These are phyloP conservation scores for Setophaga coronata DNA, from an alignment of 2,113 vertebrate genomes.

Conservation along the genomic window DNA sequence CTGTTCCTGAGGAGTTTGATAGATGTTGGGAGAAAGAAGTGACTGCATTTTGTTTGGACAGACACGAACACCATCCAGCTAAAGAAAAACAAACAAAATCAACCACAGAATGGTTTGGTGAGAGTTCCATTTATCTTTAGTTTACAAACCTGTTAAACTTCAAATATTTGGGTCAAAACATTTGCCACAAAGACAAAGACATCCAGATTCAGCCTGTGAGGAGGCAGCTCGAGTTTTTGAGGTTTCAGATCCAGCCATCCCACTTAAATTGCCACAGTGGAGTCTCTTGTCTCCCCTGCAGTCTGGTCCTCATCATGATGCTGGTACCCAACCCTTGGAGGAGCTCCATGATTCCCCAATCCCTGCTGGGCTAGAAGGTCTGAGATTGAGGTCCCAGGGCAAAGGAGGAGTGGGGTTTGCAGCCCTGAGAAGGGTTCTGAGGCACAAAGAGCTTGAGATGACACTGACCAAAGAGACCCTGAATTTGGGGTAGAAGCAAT, in stretches of 20 bases:
- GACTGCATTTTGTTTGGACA: neutral
- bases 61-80: neutral
- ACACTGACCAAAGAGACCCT: neutral
- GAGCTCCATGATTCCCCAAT: accelerated
- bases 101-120: neutral
- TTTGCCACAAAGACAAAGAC: neutral
- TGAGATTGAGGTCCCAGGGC: neutral
- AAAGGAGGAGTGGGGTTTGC: neutral
- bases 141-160: neutral
- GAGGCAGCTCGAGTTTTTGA: neutral
- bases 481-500: neutral
- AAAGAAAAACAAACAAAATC: neutral
- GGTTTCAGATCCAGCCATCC: neutral
- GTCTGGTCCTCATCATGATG: accelerated
- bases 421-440: neutral
- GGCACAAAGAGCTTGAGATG: neutral
- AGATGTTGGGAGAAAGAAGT: neutral
- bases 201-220: neutral
- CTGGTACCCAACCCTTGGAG: neutral
- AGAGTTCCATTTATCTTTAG: neutral
- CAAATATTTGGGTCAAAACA: no score
- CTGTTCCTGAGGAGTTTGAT: neutral
- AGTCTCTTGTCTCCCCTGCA: neutral
- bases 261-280: neutral
- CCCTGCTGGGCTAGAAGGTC: neutral